A percentile compares a stretch with the other conserved stretches of the same genome.
Conservation (phyloP, 2,888 invertebrate species). For the Machimus atricapillus region DNA sequence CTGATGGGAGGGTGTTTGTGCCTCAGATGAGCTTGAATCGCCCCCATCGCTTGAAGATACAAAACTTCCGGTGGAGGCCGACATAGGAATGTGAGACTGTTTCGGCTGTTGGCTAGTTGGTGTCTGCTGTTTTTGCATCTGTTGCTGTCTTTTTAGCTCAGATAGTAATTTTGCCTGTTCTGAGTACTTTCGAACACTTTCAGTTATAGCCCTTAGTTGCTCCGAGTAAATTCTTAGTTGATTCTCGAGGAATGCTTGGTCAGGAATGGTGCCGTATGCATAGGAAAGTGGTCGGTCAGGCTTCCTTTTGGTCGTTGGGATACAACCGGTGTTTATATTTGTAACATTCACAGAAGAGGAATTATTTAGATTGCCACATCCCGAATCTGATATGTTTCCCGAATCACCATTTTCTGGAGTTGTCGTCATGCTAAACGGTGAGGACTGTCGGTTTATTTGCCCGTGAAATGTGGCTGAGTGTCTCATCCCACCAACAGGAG, state of each 20-base stretch:
- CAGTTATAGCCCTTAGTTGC: conserved; percentile 60
- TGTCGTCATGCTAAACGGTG: conserved; percentile 28
- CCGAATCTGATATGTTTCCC: conserved; percentile 45
- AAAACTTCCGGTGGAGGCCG: conserved; percentile 53
- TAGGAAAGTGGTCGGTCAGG: conserved; percentile 58
- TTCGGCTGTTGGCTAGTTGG: not conserved
- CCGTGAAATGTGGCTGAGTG: conserved; percentile 61
- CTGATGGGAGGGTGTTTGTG: conserved; percentile 61
- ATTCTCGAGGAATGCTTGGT: conserved; percentile 61
- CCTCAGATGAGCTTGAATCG: conserved; percentile 49
- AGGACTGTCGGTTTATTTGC: conserved; percentile 50
- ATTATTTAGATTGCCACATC: not conserved
- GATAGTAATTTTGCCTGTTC: conserved; percentile 61
- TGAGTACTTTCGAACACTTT: conserved; percentile 62
- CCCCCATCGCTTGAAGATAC: conserved; percentile 52
- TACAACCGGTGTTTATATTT: conserved; percentile 30
- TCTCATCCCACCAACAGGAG: conserved; percentile 53
- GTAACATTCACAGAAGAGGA: conserved; percentile 39
- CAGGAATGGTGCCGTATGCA: conserved; percentile 58
- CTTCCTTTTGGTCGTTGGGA: conserved; percentile 49
- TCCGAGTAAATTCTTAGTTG: conserved; percentile 61
- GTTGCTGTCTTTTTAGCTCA: conserved; percentile 60
- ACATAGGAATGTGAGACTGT: conserved; percentile 48
- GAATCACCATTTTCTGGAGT: conserved; percentile 40
- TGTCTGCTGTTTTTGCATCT: conserved; percentile 48